Percentiles rank a stretch among this genome's conserved stretches.
phyloP scores from a whole-genome alignment of 2,888 invertebrate genomes.

The Plemyria rubiginata region DNA sequence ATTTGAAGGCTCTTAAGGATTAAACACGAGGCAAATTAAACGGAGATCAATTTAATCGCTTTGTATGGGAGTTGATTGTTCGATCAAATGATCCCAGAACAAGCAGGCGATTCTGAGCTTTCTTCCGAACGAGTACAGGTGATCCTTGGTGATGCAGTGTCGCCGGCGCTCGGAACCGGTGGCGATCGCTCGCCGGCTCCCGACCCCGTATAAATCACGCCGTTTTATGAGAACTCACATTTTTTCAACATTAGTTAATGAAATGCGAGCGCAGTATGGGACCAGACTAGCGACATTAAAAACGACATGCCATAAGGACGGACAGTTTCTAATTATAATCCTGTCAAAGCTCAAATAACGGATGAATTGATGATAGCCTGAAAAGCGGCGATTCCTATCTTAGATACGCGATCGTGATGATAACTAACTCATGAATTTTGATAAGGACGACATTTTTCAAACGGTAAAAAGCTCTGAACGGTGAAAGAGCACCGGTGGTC shows the following conservation, averaged over 20 bases:
- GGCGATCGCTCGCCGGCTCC: slow-evolving; percentile 79
- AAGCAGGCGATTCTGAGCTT: slow-evolving; percentile 22
- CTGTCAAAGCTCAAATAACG: slow-evolving; percentile 81
- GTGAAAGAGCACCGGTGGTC: no score
- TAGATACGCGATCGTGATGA: slow-evolving; percentile 69
- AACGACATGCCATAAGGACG: slow-evolving; percentile 80
- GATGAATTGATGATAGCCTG: slow-evolving; percentile 81
- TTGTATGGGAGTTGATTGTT: slow-evolving; percentile 52
- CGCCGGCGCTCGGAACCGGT: slow-evolving; percentile 56
- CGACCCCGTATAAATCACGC: slow-evolving; percentile 81
- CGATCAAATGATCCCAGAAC: slow-evolving; percentile 44
- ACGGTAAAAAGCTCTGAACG: neutral
- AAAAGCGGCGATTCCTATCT: slow-evolving; percentile 76
- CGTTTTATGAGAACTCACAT: slow-evolving; percentile 80
- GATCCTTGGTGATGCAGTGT: slow-evolving; percentile 13
- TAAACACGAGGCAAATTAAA: slow-evolving; percentile 41
- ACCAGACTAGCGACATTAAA: slow-evolving; percentile 83
- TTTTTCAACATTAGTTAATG: slow-evolving; percentile 81
- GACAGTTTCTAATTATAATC: slow-evolving; percentile 84
- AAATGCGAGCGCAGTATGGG: slow-evolving; percentile 84
- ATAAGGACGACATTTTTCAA: slow-evolving; percentile 53
- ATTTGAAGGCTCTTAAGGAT: neutral
- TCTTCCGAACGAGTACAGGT: slow-evolving; percentile 28
- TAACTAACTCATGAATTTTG: slow-evolving; percentile 70
- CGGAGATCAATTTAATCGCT: slow-evolving; percentile 38